Conservation (phyloP, 2,113 vertebrate genomes). For the Chascanopsetta lugubris region DNA sequence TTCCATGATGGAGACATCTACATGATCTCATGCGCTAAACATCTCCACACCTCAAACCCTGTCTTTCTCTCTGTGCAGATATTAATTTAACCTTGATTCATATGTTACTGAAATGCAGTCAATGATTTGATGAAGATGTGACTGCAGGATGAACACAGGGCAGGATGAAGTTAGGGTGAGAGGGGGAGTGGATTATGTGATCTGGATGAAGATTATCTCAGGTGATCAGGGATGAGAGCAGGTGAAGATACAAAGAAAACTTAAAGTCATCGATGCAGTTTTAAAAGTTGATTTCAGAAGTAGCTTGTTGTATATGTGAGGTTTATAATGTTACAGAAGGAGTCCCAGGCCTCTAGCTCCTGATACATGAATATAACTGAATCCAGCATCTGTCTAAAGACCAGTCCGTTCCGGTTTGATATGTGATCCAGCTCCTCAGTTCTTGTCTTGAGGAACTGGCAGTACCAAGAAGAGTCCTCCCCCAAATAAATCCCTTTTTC, state of each 20-base stretch:
- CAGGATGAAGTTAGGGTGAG: constrained; percentile 46
- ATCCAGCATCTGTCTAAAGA: constrained; percentile 57
- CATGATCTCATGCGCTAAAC: too few relatives aligned
- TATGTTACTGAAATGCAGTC: constrained; percentile 40
- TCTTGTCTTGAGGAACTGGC: constrained; percentile 37
- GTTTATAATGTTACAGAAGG: constrained; percentile 26
- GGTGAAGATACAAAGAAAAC: not conserved
- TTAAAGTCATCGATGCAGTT: constrained; percentile 29
- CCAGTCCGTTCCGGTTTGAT: constrained; percentile 39
- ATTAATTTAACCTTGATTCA: constrained; percentile 47
- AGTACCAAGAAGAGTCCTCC: constrained; percentile 46
- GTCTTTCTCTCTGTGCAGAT: constrained; percentile 6
- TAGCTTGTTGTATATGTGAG: constrained; percentile 18
- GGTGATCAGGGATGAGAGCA: constrained; percentile 48
- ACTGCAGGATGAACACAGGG: constrained; percentile 44
- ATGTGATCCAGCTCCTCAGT: constrained; percentile 44
- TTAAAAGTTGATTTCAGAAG: constrained; percentile 42
- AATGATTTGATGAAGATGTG: constrained; percentile 51
- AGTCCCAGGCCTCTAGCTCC: constrained; percentile 9
- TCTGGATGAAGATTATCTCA: constrained; percentile 27
- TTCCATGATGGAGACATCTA: too few relatives aligned
- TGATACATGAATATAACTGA: constrained; percentile 56
- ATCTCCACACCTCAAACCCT: constrained; percentile 6
- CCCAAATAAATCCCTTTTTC: constrained; percentile 75
- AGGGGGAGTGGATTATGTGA: constrained; percentile 49